Base-by-base conservation (phyloP, 2,113 vertebrate species). In the Neogobius melanostomus region DNA sequence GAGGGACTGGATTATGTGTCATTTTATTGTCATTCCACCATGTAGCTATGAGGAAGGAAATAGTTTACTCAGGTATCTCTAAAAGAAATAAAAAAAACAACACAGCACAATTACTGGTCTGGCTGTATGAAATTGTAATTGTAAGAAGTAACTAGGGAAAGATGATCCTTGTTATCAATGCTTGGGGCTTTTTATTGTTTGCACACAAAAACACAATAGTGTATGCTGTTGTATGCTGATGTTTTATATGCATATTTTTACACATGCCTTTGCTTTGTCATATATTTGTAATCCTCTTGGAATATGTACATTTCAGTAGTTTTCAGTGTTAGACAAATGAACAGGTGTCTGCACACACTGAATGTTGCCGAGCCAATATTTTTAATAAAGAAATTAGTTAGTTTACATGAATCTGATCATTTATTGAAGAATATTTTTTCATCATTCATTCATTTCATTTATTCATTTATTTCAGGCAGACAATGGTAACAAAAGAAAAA, bases 271-370 rank as follows among this genome's bases (percentile, higher is more conserved):
- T 36, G 17, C 36, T 12, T 63, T 74, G 28, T 47, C 71, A 17
- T 69, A 47, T 28, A 15, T 69, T 11, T 75, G 51, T 5, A 66
- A 6, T 48, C 14, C 53, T 61, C 52, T 65, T 67, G 64, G 51
- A n/a, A 65, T 74, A 64, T 87, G 75, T 79, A 36, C 9, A 73
- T 79, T 64, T 8, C 49, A 64, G 51, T 67, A 7, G 63, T 74
- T 63, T 76, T 45, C 69, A 54, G 6, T 68, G 44, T 71, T 48
- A 17, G 17, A 64, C 15, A 68, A 70, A 78, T 69, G 84, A 88
- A 86, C 90, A 83, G 89, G 87, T 90, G 86, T 90, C 89, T 87
- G 65, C 64, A 86, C 74, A 85, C 90, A 90, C 90, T 91, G 90
- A 89, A 85, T 10, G 42, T 53, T 68, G 28, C 66, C 16, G 16